phyloP scores from a whole-genome alignment of 2,113 vertebrate genomes.

The Cryptotis parvus region DNA sequence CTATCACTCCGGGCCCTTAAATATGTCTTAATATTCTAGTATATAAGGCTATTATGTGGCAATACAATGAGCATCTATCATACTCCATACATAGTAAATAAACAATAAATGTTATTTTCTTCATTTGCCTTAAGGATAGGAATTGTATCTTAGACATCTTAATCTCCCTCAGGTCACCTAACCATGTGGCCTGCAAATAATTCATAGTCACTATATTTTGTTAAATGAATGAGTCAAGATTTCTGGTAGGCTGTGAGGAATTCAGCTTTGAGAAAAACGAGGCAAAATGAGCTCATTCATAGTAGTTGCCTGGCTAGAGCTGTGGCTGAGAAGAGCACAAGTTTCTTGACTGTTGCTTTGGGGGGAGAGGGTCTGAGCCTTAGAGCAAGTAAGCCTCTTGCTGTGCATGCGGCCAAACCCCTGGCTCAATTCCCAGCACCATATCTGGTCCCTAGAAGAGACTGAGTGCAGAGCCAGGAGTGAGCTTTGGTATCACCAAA shows the following conservation, averaged over 20 bases:
- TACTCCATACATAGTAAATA: background rate
- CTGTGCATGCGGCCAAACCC: no score
- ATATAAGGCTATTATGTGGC: background rate
- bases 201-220: background rate
- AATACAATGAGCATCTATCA: background rate
- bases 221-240: slow-evolving; percentile 8
- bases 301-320: no score
- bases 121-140: background rate
- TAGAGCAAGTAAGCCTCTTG: no score
- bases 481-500: no score
- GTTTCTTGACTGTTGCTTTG: no score
- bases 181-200: background rate
- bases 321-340: no score
- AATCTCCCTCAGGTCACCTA: background rate
- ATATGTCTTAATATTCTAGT: background rate
- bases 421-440: no score
- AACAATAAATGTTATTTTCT: background rate
- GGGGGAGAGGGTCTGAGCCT: no score
- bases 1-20: no score
- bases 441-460: no score
- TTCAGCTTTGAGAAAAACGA: background rate
- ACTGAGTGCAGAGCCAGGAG: no score
- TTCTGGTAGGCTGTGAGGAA: background rate
- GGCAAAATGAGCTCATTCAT: no score
- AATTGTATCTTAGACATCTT: slow-evolving; percentile 12